Evolutionary conservation across 2,113 vertebrate species (phyloP).

Genomic region (Regulus satrapa): DNA sequence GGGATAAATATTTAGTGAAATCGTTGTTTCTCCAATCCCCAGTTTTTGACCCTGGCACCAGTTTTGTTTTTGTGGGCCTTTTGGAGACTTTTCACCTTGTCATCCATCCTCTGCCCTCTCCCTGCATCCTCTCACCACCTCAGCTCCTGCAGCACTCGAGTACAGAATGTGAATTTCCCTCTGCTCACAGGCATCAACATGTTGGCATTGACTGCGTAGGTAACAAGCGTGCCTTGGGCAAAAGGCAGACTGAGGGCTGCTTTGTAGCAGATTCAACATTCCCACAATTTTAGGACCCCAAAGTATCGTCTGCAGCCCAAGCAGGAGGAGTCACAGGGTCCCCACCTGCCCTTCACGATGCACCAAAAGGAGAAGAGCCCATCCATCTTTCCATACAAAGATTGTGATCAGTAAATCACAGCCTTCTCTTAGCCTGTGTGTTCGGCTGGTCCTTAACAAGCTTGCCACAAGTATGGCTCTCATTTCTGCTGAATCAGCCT

Average conservation of each 20-base stretch:
- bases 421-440: neutral
- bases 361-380: neutral
- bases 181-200: neutral
- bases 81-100: neutral
- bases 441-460: neutral
- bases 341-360: neutral
- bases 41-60: neutral
- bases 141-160: neutral
- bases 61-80: neutral
- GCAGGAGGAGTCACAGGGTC: neutral
- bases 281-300: neutral
- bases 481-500: conserved; percentile 23
- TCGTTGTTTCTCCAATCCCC: neutral
- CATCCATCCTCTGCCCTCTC: neutral
- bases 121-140: neutral
- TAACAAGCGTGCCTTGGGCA: neutral
- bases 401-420: conserved; percentile 1
- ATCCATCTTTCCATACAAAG: neutral
- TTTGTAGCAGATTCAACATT: neutral
- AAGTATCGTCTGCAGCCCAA: neutral
- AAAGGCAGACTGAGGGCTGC: neutral
- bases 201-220: neutral
- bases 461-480: neutral
- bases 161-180: conserved; percentile 19
- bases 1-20: neutral